Evolutionary conservation across 2,797 vertebrate genomes (phyloP), one percentile per base, ranked within the genome.

Genomic region (Artibeus lituratus): DNA sequence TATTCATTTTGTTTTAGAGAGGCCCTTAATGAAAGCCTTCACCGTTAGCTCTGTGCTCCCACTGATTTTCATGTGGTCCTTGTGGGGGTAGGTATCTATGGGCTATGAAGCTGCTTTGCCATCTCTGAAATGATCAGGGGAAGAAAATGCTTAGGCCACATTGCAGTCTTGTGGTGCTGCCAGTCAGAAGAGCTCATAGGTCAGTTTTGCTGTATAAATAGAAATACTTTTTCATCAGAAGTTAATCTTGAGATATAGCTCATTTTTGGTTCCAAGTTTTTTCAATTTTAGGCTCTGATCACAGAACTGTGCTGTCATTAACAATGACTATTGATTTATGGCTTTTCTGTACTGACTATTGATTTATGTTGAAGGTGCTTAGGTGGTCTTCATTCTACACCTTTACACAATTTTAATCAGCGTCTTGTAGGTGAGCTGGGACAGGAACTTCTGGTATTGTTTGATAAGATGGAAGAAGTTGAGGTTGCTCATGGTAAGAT

Each of bases 1-100:
- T 97, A 86, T 97, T 98, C 81, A 49, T 97, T 97, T 97, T 96
- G 87, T 97, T 98, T 95, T 39, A n/a, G 70, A 74, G 62, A 97
- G 51, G 72, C 94, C 93, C 69, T 86, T 69, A 91, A 55, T 94
- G 97, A 97, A 97, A 98, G 93, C 82, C 84, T 98, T 98, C 81
- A 95, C 74, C 16, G 24, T 92, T 84, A 83, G 95, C 86, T 84
- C 67, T 83, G 51, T 97, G 81, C 35, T 57, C 88, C 82, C 91
- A 90, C 84, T 5, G 53, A 93, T 98, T 93, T 98, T 97, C 94
- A 80, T 87, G 97, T 96, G 91, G 88, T 91, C 90, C 29, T 97
- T 97, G 97, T 98, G 85, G 92, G 95, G 89, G 95, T 86, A 92
- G 87, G 16, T 95, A n/a, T 88, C n/a, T 55, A 35, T 95, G 96